A percentile compares a stretch with the other conserved stretches of the same genome.
Evolutionary conservation across 2,797 vertebrate genomes (phyloP).

Genomic region (Muscicapa comitata): DNA sequence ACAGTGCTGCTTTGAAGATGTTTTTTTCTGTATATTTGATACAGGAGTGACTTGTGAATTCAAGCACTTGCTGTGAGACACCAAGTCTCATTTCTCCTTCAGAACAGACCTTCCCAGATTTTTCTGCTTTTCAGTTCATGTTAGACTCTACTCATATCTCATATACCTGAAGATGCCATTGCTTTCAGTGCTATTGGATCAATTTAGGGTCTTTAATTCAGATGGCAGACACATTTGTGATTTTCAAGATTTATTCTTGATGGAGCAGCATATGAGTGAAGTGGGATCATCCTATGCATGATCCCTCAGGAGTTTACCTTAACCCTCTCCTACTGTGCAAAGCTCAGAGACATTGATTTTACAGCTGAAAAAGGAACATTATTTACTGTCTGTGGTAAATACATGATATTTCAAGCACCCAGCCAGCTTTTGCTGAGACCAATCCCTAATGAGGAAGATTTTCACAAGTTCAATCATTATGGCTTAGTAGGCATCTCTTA

Average conservation of each 20-base stretch:
- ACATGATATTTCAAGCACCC: neutral
- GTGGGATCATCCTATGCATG: neutral
- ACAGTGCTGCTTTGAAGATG: neutral
- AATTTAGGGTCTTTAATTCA: neutral
- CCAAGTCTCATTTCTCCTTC: neutral
- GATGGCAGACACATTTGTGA: neutral
- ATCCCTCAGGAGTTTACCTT: neutral
- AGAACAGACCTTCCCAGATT: neutral
- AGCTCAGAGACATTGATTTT: neutral
- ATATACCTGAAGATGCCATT: neutral
- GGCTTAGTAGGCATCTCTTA: neutral
- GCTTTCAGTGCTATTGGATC: neutral
- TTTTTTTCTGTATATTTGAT: neutral
- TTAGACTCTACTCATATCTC: neutral
- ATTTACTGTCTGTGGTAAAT: neutral
- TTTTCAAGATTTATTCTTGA: neutral
- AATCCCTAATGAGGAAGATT: neutral
- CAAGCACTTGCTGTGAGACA: neutral
- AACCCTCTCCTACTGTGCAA: neutral
- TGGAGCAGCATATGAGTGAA: neutral
- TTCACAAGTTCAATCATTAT: neutral
- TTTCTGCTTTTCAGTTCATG: neutral
- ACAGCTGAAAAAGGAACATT: neutral
- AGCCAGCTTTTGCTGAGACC: neutral
- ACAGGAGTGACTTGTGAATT: neutral